Conservation (phyloP, 2,113 vertebrate genomes). For the Pelobates fuscus region DNA sequence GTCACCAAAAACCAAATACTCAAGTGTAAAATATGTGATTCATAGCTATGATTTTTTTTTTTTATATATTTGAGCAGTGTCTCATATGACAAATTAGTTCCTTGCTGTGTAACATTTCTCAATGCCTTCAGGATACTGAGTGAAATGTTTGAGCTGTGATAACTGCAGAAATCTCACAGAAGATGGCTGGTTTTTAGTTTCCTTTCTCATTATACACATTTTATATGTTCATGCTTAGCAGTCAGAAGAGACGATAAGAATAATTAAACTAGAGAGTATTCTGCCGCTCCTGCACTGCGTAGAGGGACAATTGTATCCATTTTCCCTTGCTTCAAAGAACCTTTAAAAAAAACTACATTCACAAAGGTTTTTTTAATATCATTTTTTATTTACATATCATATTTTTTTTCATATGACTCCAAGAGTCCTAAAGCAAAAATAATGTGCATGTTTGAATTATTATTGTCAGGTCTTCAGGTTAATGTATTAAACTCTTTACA, state of each 20-base stretch:
- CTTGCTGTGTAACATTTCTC: background rate
- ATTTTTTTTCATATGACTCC: no score
- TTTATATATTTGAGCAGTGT: constrained; percentile 1
- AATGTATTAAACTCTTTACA: no score
- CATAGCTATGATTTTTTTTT: background rate
- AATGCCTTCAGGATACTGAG: background rate
- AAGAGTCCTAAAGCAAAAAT: no score
- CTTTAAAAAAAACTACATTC: background rate
- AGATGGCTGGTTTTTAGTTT: background rate
- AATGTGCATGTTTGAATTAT: no score
- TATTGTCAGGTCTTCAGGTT: no score
- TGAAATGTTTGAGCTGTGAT: background rate
- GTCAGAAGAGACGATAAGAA: background rate
- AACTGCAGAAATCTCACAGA: constrained; percentile 4
- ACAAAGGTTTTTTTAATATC: no score
- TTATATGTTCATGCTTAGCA: background rate
- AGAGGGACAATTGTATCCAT: background rate
- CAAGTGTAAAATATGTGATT: background rate
- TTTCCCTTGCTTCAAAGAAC: background rate
- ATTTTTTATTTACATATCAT: no score
- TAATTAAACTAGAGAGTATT: background rate
- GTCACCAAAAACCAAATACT: background rate
- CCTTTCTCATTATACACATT: background rate
- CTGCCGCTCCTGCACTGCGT: background rate
- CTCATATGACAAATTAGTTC: constrained; percentile 1